These are phyloP conservation scores for Neopelma chrysocephalum DNA, from an alignment of 2,797 vertebrate genomes.

Conservation along the genomic window DNA sequence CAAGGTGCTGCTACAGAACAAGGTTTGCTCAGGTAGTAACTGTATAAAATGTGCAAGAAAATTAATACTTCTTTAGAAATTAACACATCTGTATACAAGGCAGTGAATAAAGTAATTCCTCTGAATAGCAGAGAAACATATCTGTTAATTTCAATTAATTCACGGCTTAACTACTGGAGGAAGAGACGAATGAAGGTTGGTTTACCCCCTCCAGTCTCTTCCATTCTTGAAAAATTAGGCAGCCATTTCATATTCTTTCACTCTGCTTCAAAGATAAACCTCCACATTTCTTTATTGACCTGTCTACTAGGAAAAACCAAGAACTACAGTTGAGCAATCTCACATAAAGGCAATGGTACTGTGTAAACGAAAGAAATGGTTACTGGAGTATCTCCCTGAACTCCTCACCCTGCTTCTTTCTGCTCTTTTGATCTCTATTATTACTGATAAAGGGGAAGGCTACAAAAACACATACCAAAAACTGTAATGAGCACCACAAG, in stretches of 20 bases:
- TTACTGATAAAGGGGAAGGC: slow-evolving; percentile 28
- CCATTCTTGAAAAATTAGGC: slow-evolving; percentile 67
- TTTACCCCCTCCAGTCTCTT: slow-evolving; percentile 50
- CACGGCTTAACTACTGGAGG: slow-evolving; percentile 28
- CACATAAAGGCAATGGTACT: slow-evolving; percentile 47
- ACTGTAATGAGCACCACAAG: neutral
- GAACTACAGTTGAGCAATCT: slow-evolving; percentile 62
- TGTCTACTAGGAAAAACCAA: slow-evolving; percentile 23
- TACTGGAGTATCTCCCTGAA: neutral
- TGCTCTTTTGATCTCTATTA: slow-evolving; percentile 16
- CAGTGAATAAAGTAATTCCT: slow-evolving; percentile 6
- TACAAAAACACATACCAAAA: neutral
- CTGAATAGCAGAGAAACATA: slow-evolving; percentile 15
- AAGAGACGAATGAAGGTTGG: slow-evolving; percentile 34
- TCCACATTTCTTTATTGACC: neutral
- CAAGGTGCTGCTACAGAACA: slow-evolving; percentile 67
- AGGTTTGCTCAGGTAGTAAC: neutral
- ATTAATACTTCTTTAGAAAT: neutral
- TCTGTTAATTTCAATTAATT: slow-evolving; percentile 9
- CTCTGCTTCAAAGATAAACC: slow-evolving; percentile 53
- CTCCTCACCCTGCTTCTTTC: neutral
- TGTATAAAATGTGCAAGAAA: neutral
- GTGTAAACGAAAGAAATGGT: slow-evolving; percentile 1
- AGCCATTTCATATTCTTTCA: slow-evolving; percentile 34
- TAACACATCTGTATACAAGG: neutral